Percentiles rank a stretch among this genome's conserved stretches.
phyloP scores from a whole-genome alignment of 1,140 invertebrate genomes.

The Cydia strobilella region DNA sequence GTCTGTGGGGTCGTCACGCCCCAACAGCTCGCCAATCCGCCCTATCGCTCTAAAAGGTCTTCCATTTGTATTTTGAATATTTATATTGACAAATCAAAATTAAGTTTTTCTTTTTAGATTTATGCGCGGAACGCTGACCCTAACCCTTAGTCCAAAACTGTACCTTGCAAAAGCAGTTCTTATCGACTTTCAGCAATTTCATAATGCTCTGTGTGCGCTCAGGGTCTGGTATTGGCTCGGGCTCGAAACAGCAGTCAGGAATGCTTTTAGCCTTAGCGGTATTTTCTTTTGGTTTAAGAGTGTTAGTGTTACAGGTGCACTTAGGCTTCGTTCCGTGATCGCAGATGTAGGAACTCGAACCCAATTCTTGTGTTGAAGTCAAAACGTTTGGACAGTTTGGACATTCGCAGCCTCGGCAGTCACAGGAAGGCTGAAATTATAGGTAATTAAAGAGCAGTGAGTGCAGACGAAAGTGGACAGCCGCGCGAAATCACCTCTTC shows the following conservation, averaged over 20 bases:
- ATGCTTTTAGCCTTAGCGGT: no score
- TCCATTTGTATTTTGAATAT: no score
- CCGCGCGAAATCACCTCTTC: no score
- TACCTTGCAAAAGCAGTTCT: not conserved
- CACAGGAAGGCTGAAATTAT: constrained; percentile 36
- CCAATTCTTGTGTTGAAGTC: constrained; percentile 26
- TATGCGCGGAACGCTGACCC: no score
- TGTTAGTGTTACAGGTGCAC: not conserved
- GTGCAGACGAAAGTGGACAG: no score
- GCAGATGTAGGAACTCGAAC: not conserved
- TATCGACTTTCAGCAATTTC: not conserved
- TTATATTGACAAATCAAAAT: no score
- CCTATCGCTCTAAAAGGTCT: no score
- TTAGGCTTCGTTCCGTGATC: not conserved
- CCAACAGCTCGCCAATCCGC: no score
- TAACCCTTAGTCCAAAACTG: no score
- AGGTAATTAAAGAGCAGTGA: no score
- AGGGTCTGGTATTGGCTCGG: not conserved
- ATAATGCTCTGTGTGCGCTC: not conserved
- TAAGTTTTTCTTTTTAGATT: no score
- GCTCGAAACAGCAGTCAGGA: not conserved
- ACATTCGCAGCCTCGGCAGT: constrained; percentile 46
- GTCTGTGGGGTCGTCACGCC: no score
- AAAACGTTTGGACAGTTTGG: constrained; percentile 41
- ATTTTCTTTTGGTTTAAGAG: not conserved